A percentile compares a stretch with the other conserved stretches of the same genome.
Conservation (phyloP, 2,113 vertebrate genomes). For the Lipotes vexillifer region DNA sequence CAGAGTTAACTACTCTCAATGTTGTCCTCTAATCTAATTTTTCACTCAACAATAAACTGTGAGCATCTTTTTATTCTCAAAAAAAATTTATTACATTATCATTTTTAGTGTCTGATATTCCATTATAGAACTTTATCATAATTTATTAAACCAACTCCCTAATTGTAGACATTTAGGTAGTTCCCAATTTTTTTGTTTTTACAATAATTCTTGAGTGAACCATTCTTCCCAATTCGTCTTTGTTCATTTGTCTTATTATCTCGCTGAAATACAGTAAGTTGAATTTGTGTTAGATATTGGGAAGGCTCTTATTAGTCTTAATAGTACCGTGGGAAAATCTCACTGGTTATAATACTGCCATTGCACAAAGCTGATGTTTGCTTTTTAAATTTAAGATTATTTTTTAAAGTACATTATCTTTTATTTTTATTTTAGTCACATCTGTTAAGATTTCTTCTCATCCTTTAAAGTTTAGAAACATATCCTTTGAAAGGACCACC, state of each 20-base stretch:
- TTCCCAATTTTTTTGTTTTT: not conserved
- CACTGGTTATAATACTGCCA: not conserved
- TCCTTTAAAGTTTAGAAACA: not conserved
- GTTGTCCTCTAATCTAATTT: not conserved
- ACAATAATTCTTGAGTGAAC: not conserved
- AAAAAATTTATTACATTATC: not conserved
- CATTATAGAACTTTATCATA: not conserved
- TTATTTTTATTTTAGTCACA: not conserved
- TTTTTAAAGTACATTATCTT: not conserved
- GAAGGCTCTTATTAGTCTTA: not conserved
- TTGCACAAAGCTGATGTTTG: not conserved
- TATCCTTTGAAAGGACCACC: not conserved
- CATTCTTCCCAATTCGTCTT: not conserved
- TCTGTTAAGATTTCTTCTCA: not conserved
- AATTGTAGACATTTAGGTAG: not conserved
- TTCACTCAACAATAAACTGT: not conserved
- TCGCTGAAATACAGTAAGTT: not conserved
- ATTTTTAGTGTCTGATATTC: not conserved
- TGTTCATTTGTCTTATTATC: not conserved
- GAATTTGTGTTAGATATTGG: not conserved
- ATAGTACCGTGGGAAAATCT: not conserved
- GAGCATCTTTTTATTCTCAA: not conserved
- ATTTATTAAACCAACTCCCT: not conserved
- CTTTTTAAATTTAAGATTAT: not conserved
- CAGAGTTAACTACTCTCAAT: not conserved